Conservation (phyloP, 2,797 vertebrate genomes). For the Tarsius wallacei region DNA sequence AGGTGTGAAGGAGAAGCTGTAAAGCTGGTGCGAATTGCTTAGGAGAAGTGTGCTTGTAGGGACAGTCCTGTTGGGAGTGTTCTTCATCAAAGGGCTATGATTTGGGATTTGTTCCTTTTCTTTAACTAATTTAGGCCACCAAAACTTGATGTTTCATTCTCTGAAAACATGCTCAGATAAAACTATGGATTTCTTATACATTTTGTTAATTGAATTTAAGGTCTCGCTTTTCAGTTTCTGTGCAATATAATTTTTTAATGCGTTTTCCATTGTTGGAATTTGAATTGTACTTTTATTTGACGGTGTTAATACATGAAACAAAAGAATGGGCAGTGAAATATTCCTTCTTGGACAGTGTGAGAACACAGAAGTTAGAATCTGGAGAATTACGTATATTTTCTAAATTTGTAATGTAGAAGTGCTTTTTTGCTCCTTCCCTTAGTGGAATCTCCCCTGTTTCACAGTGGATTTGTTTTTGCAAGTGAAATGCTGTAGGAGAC, state of each 20-base stretch:
- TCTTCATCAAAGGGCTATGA: neutral
- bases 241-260: neutral
- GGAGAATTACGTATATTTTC: neutral
- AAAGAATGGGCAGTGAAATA: neutral
- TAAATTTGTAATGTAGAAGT: neutral
- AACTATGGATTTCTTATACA: neutral
- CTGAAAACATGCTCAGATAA: neutral
- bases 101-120: neutral
- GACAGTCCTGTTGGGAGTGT: fast-evolving
- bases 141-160: neutral
- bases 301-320: neutral
- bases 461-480: neutral
- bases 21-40: neutral
- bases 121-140: neutral
- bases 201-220: neutral
- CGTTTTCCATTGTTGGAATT: neutral
- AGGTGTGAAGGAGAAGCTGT: fast-evolving
- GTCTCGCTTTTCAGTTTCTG: neutral
- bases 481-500: neutral
- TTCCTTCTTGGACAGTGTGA: neutral
- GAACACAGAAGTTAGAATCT: neutral
- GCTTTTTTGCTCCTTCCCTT: neutral
- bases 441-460: neutral
- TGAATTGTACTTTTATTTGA: neutral
- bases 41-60: fast-evolving